A percentile compares a stretch with the other conserved stretches of the same genome.
Conservation (phyloP, 2,797 vertebrate species). For the Ctenopoma multispine region DNA sequence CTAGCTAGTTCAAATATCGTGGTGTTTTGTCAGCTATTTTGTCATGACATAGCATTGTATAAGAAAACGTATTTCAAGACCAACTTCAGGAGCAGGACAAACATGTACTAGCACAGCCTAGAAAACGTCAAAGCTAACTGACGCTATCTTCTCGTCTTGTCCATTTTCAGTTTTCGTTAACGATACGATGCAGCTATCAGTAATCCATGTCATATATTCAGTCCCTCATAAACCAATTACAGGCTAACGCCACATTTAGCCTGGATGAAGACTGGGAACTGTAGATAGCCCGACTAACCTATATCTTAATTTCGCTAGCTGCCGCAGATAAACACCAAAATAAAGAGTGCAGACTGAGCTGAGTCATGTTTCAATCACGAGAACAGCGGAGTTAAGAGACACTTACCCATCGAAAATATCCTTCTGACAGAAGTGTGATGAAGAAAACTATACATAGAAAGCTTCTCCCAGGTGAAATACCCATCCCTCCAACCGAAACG, state of each 20-base stretch:
- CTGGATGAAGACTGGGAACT: neutral
- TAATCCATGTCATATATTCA: neutral
- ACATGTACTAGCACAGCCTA: neutral
- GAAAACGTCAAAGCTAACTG: constrained; percentile 22
- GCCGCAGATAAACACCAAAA: constrained; percentile 29
- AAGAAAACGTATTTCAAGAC: neutral
- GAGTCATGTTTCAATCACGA: constrained; percentile 69
- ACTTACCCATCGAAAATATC: constrained; percentile 74
- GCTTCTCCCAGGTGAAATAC: constrained; percentile 17
- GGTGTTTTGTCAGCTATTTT: neutral
- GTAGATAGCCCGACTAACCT: neutral
- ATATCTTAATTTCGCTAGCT: constrained; percentile 31
- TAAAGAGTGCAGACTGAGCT: constrained; percentile 43
- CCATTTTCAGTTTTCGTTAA: neutral
- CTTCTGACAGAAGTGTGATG: constrained; percentile 57
- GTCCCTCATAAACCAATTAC: neutral
- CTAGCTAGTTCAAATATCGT: fast-evolving
- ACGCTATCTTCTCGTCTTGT: neutral
- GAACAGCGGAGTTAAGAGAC: constrained; percentile 1
- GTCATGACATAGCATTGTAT: neutral
- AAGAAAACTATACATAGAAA: constrained; percentile 29
- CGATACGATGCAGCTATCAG: neutral
- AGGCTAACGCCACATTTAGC: neutral
- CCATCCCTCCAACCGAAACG: constrained; percentile 58
- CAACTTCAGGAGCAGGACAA: neutral